Base-by-base conservation (phyloP, 2,113 vertebrate genomes). In the Anarrhichthys ocellatus region DNA sequence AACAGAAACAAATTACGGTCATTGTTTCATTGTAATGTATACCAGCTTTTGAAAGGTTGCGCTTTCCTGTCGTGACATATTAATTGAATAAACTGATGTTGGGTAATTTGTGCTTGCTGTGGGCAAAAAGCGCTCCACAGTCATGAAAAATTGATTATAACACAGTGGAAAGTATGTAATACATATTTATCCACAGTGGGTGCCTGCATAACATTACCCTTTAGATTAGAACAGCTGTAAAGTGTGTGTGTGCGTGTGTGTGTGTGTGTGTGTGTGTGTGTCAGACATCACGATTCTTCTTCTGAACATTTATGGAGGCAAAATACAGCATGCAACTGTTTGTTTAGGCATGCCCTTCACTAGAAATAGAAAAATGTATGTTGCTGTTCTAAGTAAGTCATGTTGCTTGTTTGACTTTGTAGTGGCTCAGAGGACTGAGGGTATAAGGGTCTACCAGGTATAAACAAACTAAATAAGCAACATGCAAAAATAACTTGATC, bases 101-200 rank as follows among this genome's bases (percentile, higher is more conserved):
- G 42, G n/a, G 61, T 17, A 24, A 27, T 80, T 65, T 80, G 32
- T 32, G 3, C 59, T 74, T 61, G 50, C 27, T 46, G 40, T 40
- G 50, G 17, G 62, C 40, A 66, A 38, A 66, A 59, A 29, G 6
- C 27, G 3, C 32, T 32, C 8, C 18, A 24, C 9, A 20, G 15
- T 10, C 24, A 32, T 69, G 22, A 50, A 64, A 36, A 27, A 64
- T 40, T 46, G 9, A 70, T 76, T 63, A 62, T 32, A 67, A 50
- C 20, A 67, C 14, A 63, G 42, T 72, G 40, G 40, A 73, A 68
- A 68, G 9, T 54, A 27, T 78, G 24, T 54, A 20, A 63, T 66
- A 62, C 54, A 73, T 67, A 34, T 75, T 81, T 42, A 81, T 62
- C n/a, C 48, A 34, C 54, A 42, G 44, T 46, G 44, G 46, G 34